Evolutionary conservation across 2,888 invertebrate genomes (phyloP), one percentile per base, ranked within the genome.

Genomic region (Zelleria hepariella): DNA sequence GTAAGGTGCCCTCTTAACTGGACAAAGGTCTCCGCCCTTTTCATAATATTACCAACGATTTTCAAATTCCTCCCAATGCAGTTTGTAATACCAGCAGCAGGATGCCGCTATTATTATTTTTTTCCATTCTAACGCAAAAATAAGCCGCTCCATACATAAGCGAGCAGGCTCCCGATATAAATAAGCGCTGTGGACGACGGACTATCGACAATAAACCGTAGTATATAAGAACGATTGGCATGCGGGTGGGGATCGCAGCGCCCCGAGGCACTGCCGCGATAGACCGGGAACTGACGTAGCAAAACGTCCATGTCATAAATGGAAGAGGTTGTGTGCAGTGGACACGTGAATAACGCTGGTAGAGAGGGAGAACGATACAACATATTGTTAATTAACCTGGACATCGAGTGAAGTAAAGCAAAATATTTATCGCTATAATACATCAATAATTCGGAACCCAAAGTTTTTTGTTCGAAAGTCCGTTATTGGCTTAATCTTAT

Each of bases 181-280:
- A 26, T 54, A 54, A 24, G 49, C 49, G 18, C 54, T 10, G 53
- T 53, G 23, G 53, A 53, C 24, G 55, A n/a, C 7, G 32, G 10
- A 55, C 26, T 59, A 59, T 59, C 52, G 26, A 51, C 56, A 27
- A 59, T 59, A 59, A 56, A n/a, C 23, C 8, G 55, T 5, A 47
- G 32, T 52, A 57, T 60, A 57, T 60, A 47, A 32, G 58, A 47
- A 25, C 47, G 57, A 57, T 48, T 58, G 53, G 60, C 42, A 47
- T 58, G 62, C 63, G 63, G 63, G 64, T 64, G 61, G 66, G 53
- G 60, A 42, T 60, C 60, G 58, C 53, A 59, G 42, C 51, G 27
- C 57, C 61, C 63, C 58, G 62, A 60, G 59, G 58, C 61, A 51
- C 23, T 48, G n/a, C 47, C 7, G 25, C 18, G n/a, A 15, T 47